phyloP scores from a whole-genome alignment of 1,140 invertebrate genomes.

The Drosophila arawakana region DNA sequence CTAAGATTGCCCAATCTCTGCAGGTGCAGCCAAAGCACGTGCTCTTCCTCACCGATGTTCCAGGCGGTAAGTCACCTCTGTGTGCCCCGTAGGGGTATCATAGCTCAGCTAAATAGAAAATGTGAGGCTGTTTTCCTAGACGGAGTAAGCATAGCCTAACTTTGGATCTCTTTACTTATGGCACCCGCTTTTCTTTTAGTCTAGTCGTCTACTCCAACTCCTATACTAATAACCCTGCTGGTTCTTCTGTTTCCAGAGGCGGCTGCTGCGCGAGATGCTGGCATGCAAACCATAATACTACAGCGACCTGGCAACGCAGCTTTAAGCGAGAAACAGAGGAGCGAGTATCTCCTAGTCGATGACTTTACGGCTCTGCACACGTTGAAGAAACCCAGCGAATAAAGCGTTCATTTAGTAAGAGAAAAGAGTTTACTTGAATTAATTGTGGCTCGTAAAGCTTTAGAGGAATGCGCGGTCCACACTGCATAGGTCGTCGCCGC shows the following conservation, averaged over 20 bases:
- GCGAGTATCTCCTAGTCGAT: conserved; percentile 14
- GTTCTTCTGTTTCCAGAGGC: conserved; percentile 87
- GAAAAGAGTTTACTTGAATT: conserved; percentile 2
- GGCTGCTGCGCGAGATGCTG: conserved; percentile 90
- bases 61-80: conserved; percentile 87
- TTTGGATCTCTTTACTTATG: too few species aligned
- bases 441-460: not conserved
- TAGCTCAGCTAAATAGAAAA: not conserved
- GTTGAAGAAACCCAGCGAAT: conserved; percentile 24
- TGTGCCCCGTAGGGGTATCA: not conserved
- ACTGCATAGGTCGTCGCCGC: conserved; percentile 79
- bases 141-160: too few species aligned
- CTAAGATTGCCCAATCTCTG: conserved; percentile 90
- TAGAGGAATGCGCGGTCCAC: conserved; percentile 79
- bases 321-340: conserved; percentile 75
- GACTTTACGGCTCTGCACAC: conserved; percentile 45
- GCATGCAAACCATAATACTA: conserved; percentile 89
- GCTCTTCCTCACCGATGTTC: conserved; percentile 94
- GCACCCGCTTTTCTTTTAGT: too few species aligned
- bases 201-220: too few species aligned
- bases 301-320: conserved; percentile 90
- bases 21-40: conserved; percentile 87
- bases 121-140: too few species aligned
- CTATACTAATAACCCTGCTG: not conserved
- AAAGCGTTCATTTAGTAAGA: not conserved